Evolutionary conservation across 2,113 vertebrate genomes (phyloP).

Genomic region (Sylvilagus bachmani): DNA sequence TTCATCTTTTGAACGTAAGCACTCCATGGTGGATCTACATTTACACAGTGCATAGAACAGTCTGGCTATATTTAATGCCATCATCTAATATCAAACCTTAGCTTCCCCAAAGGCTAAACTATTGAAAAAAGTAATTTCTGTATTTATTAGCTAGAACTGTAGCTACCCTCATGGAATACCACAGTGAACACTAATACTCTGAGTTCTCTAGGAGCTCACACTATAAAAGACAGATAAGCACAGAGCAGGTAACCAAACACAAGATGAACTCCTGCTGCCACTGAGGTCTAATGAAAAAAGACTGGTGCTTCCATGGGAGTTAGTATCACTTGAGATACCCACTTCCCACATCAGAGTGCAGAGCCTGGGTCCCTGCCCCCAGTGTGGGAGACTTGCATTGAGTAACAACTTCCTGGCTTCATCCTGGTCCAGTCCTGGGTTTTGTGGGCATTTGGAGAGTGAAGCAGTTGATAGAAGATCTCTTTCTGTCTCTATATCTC

Average conservation of each 20-base stretch:
- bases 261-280: fast-evolving
- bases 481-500: too few species aligned
- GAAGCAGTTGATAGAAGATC: too few species aligned
- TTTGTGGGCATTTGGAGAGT: too few species aligned
- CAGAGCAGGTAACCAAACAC: fast-evolving
- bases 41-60: fast-evolving
- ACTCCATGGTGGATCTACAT: neutral
- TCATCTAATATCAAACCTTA: neutral
- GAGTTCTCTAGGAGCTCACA: neutral
- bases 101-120: neutral
- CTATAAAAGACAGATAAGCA: neutral
- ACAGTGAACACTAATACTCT: too few species aligned
- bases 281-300: neutral
- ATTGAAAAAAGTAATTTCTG: neutral
- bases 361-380: too few species aligned
- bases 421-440: too few species aligned
- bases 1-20: neutral
- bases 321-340: too few species aligned
- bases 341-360: too few species aligned
- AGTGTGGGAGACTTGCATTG: too few species aligned
- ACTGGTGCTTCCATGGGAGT: too few species aligned
- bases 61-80: neutral
- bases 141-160: neutral
- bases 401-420: too few species aligned
- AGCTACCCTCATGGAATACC: neutral